phyloP scores from a whole-genome alignment of 1,140 invertebrate genomes.

The Cepaea nemoralis region DNA sequence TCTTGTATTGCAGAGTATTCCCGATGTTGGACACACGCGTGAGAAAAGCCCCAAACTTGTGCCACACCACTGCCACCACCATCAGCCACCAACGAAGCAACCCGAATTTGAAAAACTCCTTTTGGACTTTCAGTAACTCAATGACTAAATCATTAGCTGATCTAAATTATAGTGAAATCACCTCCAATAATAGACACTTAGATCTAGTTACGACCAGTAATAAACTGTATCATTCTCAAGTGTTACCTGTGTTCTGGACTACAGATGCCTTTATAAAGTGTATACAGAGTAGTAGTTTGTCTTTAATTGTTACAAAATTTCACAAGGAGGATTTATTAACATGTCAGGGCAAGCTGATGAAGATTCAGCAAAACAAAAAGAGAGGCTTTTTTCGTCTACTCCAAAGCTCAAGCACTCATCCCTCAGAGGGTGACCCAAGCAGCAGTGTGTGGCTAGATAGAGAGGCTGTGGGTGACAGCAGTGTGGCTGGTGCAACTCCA shows the following conservation, averaged over 20 bases:
- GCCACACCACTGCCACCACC: not conserved
- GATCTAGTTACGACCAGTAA: not conserved
- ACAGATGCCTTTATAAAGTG: not conserved
- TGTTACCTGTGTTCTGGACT: not conserved
- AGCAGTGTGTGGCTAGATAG: not conserved
- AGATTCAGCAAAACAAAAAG: not conserved
- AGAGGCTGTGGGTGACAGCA: not conserved
- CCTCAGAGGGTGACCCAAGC: not conserved
- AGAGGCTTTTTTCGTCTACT: not conserved
- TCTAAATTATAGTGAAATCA: slow-evolving; percentile 24
- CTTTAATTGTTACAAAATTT: too few species aligned
- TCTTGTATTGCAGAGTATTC: slow-evolving; percentile 29
- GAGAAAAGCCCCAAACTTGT: not conserved
- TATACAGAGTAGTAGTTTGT: not conserved
- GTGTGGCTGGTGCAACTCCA: not conserved
- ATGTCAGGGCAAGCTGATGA: not conserved
- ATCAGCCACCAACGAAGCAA: not conserved
- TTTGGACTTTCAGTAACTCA: slow-evolving; percentile 26
- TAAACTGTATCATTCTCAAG: not conserved
- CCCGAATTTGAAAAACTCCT: not conserved
- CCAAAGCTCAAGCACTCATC: not conserved
- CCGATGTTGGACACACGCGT: slow-evolving; percentile 22
- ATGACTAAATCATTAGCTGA: slow-evolving; percentile 33
- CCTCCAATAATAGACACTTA: slow-evolving; percentile 13
- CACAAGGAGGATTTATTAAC: not conserved